phyloP scores from a whole-genome alignment of 2,888 invertebrate genomes.

The Nephrotoma appendiculata region DNA sequence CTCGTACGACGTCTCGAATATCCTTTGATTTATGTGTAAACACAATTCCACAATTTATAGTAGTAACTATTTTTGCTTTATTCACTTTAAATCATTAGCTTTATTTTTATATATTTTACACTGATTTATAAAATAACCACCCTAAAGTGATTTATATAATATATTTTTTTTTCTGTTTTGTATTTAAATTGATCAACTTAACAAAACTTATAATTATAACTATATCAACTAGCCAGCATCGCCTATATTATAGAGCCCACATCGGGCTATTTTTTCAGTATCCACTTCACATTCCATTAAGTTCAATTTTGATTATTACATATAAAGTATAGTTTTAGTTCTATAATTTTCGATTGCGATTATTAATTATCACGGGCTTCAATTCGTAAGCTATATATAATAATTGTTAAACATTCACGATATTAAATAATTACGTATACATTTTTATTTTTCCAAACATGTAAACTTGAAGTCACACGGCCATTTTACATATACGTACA shows the following conservation, averaged over 20 bases:
- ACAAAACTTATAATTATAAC: background rate
- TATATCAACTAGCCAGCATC: constrained; percentile 8
- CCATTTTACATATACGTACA: background rate
- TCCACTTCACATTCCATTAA: constrained; percentile 8
- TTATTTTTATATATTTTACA: background rate
- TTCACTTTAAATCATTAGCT: background rate
- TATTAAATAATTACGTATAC: background rate
- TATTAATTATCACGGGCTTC: background rate
- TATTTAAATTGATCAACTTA: background rate
- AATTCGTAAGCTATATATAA: background rate
- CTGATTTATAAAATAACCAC: background rate
- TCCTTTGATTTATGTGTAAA: background rate
- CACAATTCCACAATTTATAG: background rate
- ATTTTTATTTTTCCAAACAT: background rate
- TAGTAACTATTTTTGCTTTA: background rate
- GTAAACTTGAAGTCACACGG: background rate
- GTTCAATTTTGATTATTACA: background rate
- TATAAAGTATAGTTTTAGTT: background rate
- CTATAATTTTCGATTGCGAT: background rate
- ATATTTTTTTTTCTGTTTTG: background rate
- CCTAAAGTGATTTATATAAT: background rate
- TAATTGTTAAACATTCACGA: background rate
- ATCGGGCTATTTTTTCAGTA: constrained; percentile 6
- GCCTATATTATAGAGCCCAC: constrained; percentile 7
- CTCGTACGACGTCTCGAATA: background rate